Evolutionary conservation across 2,797 vertebrate species (phyloP).

Genomic region (Channallabes apus): DNA sequence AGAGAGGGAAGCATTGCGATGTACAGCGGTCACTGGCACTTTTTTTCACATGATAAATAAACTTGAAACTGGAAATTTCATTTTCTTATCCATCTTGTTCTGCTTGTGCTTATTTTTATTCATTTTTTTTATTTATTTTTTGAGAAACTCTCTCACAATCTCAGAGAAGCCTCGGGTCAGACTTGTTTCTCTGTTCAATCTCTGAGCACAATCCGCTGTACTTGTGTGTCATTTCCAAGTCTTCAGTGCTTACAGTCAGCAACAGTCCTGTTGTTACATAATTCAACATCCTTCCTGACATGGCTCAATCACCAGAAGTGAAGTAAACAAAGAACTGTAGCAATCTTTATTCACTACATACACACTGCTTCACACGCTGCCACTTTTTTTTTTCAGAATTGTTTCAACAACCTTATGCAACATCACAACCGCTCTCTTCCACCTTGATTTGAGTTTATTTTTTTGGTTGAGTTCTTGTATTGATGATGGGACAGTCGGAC

Average conservation of each 20-base stretch:
- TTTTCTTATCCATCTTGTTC: not conserved
- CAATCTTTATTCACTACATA: not conserved
- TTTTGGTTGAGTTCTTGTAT: no score
- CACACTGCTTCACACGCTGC: no score
- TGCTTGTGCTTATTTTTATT: not conserved
- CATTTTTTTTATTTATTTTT: not conserved
- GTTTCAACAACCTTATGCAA: no score
- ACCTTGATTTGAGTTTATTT: no score
- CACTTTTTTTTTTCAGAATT: no score
- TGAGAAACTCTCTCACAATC: not conserved
- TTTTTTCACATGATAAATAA: no score
- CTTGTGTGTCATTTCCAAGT: not conserved
- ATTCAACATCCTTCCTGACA: conserved; percentile 18
- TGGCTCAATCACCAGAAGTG: conserved; percentile 19
- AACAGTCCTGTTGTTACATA: conserved; percentile 19
- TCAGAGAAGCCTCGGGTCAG: not conserved
- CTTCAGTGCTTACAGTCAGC: not conserved
- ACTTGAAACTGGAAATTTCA: not conserved
- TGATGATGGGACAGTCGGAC: no score
- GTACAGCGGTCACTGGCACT: no score
- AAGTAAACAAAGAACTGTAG: conserved; percentile 1
- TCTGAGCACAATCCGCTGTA: not conserved
- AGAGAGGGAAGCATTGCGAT: no score
- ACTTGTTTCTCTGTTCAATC: not conserved
- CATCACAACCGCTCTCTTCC: no score